Base-by-base conservation (phyloP, 2,113 vertebrate genomes). In the Solea solea region DNA sequence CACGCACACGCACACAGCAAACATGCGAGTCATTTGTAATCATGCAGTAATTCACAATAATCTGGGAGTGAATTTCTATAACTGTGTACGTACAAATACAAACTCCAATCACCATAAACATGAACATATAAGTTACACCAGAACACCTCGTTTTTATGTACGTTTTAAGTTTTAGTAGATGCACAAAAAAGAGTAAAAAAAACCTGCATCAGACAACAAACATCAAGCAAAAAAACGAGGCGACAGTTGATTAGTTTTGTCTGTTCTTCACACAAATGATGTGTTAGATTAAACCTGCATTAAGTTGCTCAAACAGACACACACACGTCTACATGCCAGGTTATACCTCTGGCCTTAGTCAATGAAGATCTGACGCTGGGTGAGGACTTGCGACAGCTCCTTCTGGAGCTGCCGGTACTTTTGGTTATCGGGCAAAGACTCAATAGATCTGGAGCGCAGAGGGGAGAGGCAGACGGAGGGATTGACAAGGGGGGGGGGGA, bases 351-450 rank as follows among this genome's bases (percentile, higher is more conserved):
- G 86, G 87, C 88, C 84, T 95, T 96, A 99, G 84, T 99, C 97
- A 95, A 98, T 98, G 96, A 96, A 97, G 96, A 95, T 97, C 96
- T 99, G 98, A 91, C 98, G 96, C 94, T 99, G 98, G 86, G 97
- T 99, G 93, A 99, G 92, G 88, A 99, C 98, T 93, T 99, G 98
- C 89, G 97, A 99, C 90, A 99, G 96, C 86, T 99, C 98, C 91
- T 95, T 95, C 95, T 99, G 97, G 95, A 99, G 93, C 96, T 98
- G 97, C 88, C 95, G 95, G 95, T 97, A 98, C 94, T 97, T 99
- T 95, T 97, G 95, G 95, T 97, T 98, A 96, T 98, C 98, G 2
- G 97, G 97, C 90, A 99, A 95, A 94, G 96, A 97, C 48, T 99
- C 97, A 91, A 98, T 94, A 94, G 98, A 99, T 97, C 98, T 99